Evolutionary conservation across 2,797 vertebrate species (phyloP).

Genomic region (Thripadectes ignobilis): DNA sequence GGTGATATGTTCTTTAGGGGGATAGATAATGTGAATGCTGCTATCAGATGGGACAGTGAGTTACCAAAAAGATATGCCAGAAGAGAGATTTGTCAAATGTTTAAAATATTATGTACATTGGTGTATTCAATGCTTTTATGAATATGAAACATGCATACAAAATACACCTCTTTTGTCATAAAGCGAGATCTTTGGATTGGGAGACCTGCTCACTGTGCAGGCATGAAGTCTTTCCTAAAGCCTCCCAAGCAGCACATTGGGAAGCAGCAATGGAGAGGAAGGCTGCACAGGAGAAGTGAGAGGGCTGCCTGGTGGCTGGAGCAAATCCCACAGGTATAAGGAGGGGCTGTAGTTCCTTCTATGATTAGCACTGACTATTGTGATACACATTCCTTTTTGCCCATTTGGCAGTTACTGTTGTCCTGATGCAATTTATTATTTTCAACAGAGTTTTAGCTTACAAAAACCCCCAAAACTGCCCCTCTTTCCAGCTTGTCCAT

Average conservation of each 20-base stretch:
- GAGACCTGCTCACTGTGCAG: not conserved
- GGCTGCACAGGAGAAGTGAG: not conserved
- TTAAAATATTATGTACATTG: not conserved
- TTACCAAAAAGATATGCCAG: not conserved
- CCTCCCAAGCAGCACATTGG: not conserved
- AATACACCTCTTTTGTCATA: not conserved
- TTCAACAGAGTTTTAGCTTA: not conserved
- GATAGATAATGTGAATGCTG: not conserved
- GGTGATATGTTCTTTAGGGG: not conserved
- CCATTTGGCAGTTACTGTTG: not conserved
- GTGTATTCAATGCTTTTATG: not conserved
- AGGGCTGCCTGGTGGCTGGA: not conserved
- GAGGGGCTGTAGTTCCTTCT: not conserved
- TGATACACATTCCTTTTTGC: not conserved
- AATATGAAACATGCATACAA: not conserved
- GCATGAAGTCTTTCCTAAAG: not conserved
- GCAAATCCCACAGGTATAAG: not conserved
- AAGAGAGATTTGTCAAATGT: not conserved
- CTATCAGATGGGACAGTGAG: not conserved
- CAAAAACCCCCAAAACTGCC: accelerated
- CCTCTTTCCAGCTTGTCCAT: not conserved
- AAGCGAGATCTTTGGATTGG: not conserved
- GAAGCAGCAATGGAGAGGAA: not conserved
- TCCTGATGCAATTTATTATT: not conserved
- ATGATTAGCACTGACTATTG: accelerated